Evolutionary conservation across 2,113 vertebrate genomes (phyloP).

Genomic region (Peucedramus taeniatus): DNA sequence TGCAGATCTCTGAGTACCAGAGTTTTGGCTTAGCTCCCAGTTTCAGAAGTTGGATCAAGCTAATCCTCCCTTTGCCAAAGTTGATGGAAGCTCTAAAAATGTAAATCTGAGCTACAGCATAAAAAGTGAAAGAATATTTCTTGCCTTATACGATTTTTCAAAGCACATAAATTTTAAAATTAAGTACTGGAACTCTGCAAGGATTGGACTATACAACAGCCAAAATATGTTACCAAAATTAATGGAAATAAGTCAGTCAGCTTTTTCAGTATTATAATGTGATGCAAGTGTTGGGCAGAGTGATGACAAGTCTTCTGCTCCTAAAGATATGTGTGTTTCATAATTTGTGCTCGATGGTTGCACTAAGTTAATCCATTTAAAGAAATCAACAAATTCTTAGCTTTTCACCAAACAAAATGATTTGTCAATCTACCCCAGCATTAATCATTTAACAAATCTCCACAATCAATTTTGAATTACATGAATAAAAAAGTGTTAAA

Average conservation of each 20-base stretch:
- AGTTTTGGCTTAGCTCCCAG: slow-evolving; percentile 66
- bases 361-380: background rate
- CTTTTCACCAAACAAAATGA: background rate
- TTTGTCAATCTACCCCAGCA: background rate
- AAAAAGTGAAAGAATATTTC: slow-evolving; percentile 42
- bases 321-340: background rate
- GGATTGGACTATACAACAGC: background rate
- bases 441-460: background rate
- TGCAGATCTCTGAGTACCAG: slow-evolving; percentile 62
- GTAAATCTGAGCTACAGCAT: slow-evolving; percentile 13
- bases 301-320: slow-evolving; percentile 20
- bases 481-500: background rate
- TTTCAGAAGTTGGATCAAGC: slow-evolving; percentile 69
- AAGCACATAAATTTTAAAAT: slow-evolving; percentile 46
- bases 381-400: background rate
- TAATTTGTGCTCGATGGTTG: background rate
- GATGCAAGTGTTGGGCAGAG: slow-evolving; percentile 34
- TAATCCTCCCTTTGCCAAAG: slow-evolving; percentile 64
- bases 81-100: slow-evolving; percentile 59
- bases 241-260: slow-evolving; percentile 28
- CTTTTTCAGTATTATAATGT: slow-evolving; percentile 8
- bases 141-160: slow-evolving; percentile 28
- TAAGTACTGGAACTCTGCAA: background rate
- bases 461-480: background rate
- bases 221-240: slow-evolving; percentile 40